Conservation (phyloP, 2,888 invertebrate species). For the Biston betularia region DNA sequence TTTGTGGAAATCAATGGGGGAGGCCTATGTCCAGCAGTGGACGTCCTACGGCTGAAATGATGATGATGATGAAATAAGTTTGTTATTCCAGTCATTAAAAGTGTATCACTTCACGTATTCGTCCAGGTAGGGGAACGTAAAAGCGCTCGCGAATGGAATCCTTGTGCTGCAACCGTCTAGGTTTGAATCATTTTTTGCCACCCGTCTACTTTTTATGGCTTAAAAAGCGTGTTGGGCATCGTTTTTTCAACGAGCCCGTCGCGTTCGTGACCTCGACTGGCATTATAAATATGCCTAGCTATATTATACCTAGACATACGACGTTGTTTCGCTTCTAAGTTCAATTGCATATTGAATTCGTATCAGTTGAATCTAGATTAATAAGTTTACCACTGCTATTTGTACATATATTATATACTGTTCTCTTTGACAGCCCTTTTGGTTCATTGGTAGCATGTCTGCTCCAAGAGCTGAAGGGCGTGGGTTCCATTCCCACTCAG, state of each 20-base stretch:
- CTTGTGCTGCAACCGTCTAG: constrained; percentile 43
- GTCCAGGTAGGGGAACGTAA: not conserved
- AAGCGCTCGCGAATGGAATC: constrained; percentile 20
- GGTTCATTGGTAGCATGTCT: no score
- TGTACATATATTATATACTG: no score
- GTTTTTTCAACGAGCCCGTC: constrained; percentile 71
- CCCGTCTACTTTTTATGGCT: constrained; percentile 72
- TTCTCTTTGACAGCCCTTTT: no score
- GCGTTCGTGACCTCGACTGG: constrained; percentile 79
- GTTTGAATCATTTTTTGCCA: constrained; percentile 74
- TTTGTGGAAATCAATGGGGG: no score
- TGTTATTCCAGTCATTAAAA: no score
- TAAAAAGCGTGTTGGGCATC: constrained; percentile 70
- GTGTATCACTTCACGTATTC: no score
- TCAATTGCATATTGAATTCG: constrained; percentile 1
- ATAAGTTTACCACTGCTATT: not conserved
- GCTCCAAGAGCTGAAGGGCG: no score
- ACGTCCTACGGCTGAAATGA: no score
- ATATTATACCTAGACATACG: constrained; percentile 56
- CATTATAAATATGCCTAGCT: constrained; percentile 72
- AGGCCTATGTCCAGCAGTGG: no score
- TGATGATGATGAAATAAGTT: no score
- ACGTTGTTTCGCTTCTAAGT: constrained; percentile 50
- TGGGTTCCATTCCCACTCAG: no score
- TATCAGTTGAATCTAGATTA: not conserved